Evolutionary conservation across 2,113 vertebrate species (phyloP).

Genomic region (Thalassarche chlororhynchos): DNA sequence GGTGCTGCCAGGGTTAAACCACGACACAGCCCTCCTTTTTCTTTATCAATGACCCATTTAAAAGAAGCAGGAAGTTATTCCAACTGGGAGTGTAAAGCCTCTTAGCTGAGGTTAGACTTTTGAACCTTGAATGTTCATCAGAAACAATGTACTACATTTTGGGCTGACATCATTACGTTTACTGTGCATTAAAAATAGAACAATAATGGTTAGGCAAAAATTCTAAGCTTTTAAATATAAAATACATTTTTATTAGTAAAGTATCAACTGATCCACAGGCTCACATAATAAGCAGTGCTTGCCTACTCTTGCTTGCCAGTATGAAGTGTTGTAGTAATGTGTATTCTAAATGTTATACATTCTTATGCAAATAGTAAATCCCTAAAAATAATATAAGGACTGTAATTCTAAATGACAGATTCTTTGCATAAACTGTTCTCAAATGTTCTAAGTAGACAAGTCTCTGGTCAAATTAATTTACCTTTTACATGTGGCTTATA

Average conservation of each 20-base stretch:
- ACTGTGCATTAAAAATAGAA: not conserved
- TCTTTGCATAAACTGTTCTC: not conserved
- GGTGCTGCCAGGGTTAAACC: no score
- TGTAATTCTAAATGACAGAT: not conserved
- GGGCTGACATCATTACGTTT: not conserved
- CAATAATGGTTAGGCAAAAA: not conserved
- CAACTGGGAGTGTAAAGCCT: not conserved
- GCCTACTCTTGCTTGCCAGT: not conserved
- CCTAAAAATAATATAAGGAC: not conserved
- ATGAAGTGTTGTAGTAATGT: not conserved
- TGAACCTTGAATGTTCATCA: not conserved
- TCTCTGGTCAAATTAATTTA: not conserved
- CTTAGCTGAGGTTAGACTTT: not conserved
- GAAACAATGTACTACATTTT: not conserved
- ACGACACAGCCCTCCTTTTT: not conserved
- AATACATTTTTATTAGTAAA: not conserved
- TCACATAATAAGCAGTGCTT: not conserved
- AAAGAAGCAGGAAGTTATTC: not conserved
- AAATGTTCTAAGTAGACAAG: not conserved
- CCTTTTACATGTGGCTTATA: not conserved
- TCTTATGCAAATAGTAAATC: not conserved
- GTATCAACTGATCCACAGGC: not conserved
- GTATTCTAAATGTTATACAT: not conserved
- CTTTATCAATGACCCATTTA: not conserved
- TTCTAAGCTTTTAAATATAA: not conserved